A percentile compares a stretch with the other conserved stretches of the same genome.
phyloP scores from a whole-genome alignment of 2,797 vertebrate species.

The Prionace glauca region DNA sequence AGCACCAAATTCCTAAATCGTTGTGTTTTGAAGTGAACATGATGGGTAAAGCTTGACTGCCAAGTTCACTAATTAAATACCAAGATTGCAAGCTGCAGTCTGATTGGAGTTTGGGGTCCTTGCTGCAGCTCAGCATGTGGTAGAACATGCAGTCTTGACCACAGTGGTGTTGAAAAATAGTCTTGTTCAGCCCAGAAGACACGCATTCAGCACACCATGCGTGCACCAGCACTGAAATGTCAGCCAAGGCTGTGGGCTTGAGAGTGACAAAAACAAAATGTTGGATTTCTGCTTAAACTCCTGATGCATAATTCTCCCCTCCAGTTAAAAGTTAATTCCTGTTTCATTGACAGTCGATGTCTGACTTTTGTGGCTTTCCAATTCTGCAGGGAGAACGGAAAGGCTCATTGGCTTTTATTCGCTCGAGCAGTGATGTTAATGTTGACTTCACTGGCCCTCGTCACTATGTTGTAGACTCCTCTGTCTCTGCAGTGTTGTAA shows the following conservation, averaged over 20 bases:
- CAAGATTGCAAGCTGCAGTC: neutral
- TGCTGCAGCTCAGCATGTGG: neutral
- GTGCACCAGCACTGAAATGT: too few species aligned
- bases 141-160: neutral
- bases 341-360: neutral
- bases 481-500: conserved; percentile 64
- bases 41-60: neutral
- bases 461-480: conserved; percentile 56
- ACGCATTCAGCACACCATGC: too few species aligned
- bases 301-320: neutral
- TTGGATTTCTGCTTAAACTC: too few species aligned
- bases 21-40: neutral
- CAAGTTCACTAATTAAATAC: too few species aligned
- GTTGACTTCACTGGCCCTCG: conserved; percentile 77
- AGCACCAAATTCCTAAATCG: neutral
- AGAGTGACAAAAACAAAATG: neutral
- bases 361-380: neutral
- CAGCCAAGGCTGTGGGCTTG: neutral
- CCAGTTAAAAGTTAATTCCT: neutral
- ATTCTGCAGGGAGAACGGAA: conserved; percentile 74
- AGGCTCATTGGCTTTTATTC: conserved; percentile 84
- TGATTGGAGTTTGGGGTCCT: neutral
- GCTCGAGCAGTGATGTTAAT: conserved; percentile 66
- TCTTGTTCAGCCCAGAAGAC: neutral
- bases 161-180: neutral